Evolutionary conservation across 2,888 invertebrate species (phyloP).

Genomic region (Erpobdella octoculata): DNA sequence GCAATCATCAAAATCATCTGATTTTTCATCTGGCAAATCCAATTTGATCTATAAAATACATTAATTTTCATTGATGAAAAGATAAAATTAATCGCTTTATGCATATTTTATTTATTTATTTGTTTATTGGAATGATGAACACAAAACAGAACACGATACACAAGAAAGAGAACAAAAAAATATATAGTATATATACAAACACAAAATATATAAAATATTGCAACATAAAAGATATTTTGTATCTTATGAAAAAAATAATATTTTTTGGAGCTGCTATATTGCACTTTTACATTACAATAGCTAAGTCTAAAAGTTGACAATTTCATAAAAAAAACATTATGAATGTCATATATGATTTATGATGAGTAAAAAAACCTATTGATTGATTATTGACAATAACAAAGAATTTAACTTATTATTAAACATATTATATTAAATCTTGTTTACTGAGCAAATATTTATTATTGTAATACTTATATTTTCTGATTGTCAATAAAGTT

Average conservation of each 20-base stretch:
- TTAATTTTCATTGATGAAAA: neutral
- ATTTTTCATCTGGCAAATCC: neutral
- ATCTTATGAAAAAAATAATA: neutral
- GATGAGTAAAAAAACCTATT: too few relatives aligned
- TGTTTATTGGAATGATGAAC: neutral
- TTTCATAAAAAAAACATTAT: too few relatives aligned
- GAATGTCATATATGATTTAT: too few relatives aligned
- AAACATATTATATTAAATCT: too few relatives aligned
- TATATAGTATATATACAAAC: neutral
- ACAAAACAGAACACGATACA: neutral
- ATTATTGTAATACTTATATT: too few relatives aligned
- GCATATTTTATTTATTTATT: neutral
- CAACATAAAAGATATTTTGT: neutral
- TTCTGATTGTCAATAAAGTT: too few relatives aligned
- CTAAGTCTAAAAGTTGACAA: too few relatives aligned
- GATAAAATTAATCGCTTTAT: neutral
- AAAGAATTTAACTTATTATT: too few relatives aligned
- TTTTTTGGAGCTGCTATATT: too few relatives aligned
- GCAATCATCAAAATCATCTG: constrained; percentile 1
- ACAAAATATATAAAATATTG: neutral
- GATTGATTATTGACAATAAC: too few relatives aligned
- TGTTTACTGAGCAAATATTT: too few relatives aligned
- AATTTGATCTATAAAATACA: neutral
- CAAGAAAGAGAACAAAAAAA: neutral
- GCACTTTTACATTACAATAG: too few relatives aligned